phyloP scores from a whole-genome alignment of 2,797 vertebrate species.

The Xerus rutilus region DNA sequence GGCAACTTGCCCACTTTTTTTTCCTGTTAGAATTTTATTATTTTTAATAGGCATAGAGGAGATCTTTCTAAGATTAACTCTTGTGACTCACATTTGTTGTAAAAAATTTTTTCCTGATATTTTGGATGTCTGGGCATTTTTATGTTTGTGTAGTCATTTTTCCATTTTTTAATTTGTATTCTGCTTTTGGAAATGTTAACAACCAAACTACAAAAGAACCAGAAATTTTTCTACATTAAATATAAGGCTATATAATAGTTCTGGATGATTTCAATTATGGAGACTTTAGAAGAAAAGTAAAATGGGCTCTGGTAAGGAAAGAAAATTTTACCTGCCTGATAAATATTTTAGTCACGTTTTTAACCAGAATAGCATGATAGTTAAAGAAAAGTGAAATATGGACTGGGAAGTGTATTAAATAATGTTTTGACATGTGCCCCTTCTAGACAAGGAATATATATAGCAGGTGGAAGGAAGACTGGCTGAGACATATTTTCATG shows the following conservation, averaged over 20 bases:
- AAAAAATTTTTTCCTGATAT: neutral
- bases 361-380: neutral
- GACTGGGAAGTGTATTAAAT: neutral
- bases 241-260: neutral
- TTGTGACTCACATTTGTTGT: neutral
- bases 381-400: neutral
- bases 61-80: neutral
- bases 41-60: neutral
- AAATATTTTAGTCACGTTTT: neutral
- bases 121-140: neutral
- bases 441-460: neutral
- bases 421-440: neutral
- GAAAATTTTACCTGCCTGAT: neutral
- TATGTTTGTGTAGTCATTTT: neutral
- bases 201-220: neutral
- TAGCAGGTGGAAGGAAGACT: neutral
- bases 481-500: neutral
- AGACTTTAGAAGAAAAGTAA: slow-evolving; percentile 1
- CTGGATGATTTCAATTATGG: neutral
- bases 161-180: neutral
- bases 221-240: neutral
- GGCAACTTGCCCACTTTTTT: neutral
- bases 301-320: neutral
- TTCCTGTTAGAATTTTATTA: neutral
- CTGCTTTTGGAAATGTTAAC: neutral